Evolutionary conservation across 2,113 vertebrate species (phyloP).

Genomic region (Orientallactaga bullata): DNA sequence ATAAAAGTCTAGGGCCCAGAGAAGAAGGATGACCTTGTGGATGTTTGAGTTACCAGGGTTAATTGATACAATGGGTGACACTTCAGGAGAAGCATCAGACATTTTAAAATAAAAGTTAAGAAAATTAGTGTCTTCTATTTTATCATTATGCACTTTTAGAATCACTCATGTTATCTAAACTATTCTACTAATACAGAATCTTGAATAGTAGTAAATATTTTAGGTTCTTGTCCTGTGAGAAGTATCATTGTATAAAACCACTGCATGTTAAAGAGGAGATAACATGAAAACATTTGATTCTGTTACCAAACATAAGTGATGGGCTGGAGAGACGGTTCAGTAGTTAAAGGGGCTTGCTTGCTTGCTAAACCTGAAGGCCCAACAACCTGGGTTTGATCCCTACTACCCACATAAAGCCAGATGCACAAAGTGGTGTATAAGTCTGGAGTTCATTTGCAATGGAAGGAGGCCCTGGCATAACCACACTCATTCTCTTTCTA

Average conservation of each 20-base stretch:
- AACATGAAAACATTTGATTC: no score
- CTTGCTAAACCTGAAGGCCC: no score
- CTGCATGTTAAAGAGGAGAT: neutral
- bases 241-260: conserved; percentile 21
- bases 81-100: neutral
- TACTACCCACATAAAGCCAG: no score
- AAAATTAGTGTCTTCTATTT: neutral
- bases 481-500: no score
- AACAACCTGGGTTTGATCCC: no score
- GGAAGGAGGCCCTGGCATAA: no score
- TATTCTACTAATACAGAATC: neutral
- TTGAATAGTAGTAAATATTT: conserved; percentile 18
- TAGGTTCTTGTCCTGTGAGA: neutral
- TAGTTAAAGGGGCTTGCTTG: no score
- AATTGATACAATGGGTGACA: neutral
- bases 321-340: no score
- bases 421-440: no score
- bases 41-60: neutral
- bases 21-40: neutral
- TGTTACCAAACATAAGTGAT: no score
- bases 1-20: neutral
- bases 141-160: neutral
- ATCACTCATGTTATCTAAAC: neutral
- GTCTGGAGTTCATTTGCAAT: no score
- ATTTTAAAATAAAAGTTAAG: neutral